Evolutionary conservation across 2,113 vertebrate species (phyloP).

Genomic region (Eclectus roratus): DNA sequence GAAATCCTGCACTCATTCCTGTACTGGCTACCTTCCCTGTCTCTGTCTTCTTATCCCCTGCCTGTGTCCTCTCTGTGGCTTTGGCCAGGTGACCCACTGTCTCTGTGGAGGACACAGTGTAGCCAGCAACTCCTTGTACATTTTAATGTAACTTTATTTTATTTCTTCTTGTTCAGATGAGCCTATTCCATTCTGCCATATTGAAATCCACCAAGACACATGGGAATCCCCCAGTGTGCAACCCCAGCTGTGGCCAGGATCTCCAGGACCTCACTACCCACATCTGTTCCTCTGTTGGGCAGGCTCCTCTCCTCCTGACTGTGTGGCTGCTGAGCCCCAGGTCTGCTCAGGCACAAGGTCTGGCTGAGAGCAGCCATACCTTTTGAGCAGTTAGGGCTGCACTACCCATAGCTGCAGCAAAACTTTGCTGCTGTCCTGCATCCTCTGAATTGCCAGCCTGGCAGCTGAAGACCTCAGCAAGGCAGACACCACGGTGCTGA

Average conservation of each 20-base stretch:
- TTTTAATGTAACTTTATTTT: background rate
- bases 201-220: background rate
- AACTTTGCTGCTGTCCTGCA: background rate
- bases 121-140: background rate
- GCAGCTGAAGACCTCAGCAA: background rate
- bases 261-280: background rate
- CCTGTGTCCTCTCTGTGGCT: fast-evolving
- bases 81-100: background rate
- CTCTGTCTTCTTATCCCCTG: background rate
- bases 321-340: background rate
- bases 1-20: background rate
- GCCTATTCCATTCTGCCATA: background rate
- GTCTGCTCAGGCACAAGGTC: background rate
- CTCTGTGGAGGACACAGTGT: background rate
- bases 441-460: background rate
- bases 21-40: background rate
- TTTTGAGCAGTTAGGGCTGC: background rate
- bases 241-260: background rate
- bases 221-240: background rate
- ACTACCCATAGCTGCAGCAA: fast-evolving
- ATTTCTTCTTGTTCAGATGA: background rate
- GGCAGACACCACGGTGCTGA: background rate
- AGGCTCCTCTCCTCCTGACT: background rate
- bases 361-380: background rate
- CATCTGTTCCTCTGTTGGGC: background rate